Percentiles rank a stretch among this genome's conserved stretches.
phyloP scores from a whole-genome alignment of 2,113 vertebrate genomes.

The Halcyon malimbica region DNA sequence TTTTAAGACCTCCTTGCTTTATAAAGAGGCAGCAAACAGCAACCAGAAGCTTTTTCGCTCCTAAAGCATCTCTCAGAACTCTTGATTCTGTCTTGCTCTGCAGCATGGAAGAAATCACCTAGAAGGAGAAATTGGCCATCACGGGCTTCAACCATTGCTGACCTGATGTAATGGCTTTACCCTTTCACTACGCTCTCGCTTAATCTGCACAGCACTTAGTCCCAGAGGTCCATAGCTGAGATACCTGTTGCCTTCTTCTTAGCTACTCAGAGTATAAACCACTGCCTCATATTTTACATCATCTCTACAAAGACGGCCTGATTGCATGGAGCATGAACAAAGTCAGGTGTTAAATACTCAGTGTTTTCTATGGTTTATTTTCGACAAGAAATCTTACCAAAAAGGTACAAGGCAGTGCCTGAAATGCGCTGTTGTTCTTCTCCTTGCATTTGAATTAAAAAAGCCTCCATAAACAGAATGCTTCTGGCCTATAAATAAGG shows the following conservation, averaged over 20 bases:
- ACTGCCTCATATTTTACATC: no score
- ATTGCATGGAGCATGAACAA: no score
- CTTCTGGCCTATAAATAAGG: constrained; percentile 31
- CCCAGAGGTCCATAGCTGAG: neutral
- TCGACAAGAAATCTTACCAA: neutral
- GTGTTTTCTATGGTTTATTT: neutral
- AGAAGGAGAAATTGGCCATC: neutral
- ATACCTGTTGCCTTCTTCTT: fast-evolving
- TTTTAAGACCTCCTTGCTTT: neutral
- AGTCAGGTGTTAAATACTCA: neutral
- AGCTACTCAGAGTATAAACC: fast-evolving
- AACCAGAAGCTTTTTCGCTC: neutral
- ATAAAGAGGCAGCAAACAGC: neutral
- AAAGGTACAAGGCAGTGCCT: no score
- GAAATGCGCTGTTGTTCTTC: neutral
- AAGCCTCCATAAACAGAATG: constrained; percentile 13
- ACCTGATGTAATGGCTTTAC: neutral
- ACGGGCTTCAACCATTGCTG: fast-evolving
- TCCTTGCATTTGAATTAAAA: neutral
- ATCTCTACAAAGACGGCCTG: neutral
- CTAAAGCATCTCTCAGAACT: neutral
- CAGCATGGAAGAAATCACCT: neutral
- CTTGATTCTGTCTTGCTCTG: no score
- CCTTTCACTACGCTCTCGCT: fast-evolving
- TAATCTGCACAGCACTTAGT: neutral